These are phyloP conservation scores for Netelia melanura DNA, from an alignment of 2,888 invertebrate species.

Conservation along the genomic window DNA sequence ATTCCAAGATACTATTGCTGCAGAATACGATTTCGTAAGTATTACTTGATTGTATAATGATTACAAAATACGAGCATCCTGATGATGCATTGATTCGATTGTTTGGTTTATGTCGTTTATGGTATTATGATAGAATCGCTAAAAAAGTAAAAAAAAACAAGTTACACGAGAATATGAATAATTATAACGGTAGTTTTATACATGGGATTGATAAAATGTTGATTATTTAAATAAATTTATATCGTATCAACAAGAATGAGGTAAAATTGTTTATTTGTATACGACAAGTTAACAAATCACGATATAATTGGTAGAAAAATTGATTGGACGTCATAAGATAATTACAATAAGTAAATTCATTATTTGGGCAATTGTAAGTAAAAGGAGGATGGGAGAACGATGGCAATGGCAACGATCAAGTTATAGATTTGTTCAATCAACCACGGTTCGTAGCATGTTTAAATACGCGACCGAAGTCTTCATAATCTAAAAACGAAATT, in stretches of 20 bases:
- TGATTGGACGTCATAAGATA: too few species aligned
- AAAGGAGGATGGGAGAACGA: neutral
- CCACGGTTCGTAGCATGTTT: constrained; percentile 29
- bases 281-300: too few species aligned
- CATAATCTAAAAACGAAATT: constrained; percentile 40
- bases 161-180: too few species aligned
- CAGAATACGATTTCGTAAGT: constrained; percentile 69
- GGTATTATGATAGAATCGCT: constrained; percentile 11
- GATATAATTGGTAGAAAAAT: too few species aligned
- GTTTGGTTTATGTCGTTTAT: constrained; percentile 41
- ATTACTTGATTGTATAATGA: constrained; percentile 61
- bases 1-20: constrained; percentile 61
- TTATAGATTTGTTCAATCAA: neutral
- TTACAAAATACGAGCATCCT: constrained; percentile 10
- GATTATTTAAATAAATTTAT: too few species aligned
- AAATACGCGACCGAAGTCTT: constrained; percentile 55
- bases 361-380: neutral
- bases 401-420: neutral
- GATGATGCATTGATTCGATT: constrained; percentile 40
- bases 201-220: too few species aligned
- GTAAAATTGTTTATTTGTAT: too few species aligned
- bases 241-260: too few species aligned
- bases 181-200: too few species aligned
- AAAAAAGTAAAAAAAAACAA: too few species aligned
- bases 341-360: neutral